These are phyloP conservation scores for Ryuthela nishihirai DNA, from an alignment of 2,888 invertebrate species.

Conservation along the genomic window DNA sequence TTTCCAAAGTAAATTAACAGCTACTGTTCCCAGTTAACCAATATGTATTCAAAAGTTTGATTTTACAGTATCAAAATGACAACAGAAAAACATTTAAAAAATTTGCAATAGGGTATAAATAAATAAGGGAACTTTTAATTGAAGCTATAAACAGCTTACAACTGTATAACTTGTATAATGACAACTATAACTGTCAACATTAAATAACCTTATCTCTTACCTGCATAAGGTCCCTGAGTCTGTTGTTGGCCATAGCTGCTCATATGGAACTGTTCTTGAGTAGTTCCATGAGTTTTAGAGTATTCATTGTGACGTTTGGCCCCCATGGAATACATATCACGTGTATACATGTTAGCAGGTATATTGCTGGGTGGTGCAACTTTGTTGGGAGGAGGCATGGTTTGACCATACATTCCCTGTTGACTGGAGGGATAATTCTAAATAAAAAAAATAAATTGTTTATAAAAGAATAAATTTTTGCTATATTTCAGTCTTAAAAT, in stretches of 20 bases:
- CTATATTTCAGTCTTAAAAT: too few species aligned
- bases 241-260: slow-evolving; percentile 29
- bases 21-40: too few species aligned
- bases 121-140: too few species aligned
- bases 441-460: neutral
- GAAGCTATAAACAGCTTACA: neutral
- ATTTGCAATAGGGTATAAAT: too few species aligned
- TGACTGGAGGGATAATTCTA: slow-evolving; percentile 34
- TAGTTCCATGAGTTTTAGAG: slow-evolving; percentile 41
- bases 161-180: neutral
- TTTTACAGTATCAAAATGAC: too few species aligned
- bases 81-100: too few species aligned
- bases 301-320: slow-evolving; percentile 47
- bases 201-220: slow-evolving; percentile 7
- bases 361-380: slow-evolving; percentile 33
- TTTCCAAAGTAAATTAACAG: too few species aligned
- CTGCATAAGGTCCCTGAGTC: slow-evolving; percentile 29
- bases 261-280: slow-evolving; percentile 31
- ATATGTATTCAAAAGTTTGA: too few species aligned
- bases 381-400: slow-evolving; percentile 32
- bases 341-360: slow-evolving; percentile 24
- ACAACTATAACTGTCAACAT: neutral
- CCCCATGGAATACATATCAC: slow-evolving; percentile 30
- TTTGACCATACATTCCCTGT: slow-evolving; percentile 27
- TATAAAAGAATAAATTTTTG: too few species aligned